phyloP scores from a whole-genome alignment of 2,888 invertebrate genomes.

The Trachelus stipa region DNA sequence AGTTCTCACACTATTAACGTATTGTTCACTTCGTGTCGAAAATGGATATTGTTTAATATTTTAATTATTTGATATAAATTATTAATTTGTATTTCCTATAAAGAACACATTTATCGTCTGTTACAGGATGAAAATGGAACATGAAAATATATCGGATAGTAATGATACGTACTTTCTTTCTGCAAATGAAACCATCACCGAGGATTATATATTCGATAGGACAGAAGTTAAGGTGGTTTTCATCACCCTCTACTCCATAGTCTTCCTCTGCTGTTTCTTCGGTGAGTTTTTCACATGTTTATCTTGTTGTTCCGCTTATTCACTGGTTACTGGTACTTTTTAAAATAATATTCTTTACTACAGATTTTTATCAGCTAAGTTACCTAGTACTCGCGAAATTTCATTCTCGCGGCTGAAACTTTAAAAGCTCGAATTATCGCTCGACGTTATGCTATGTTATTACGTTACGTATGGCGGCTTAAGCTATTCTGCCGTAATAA shows the following conservation, averaged over 20 bases:
- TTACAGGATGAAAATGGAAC: neutral
- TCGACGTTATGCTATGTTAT: neutral
- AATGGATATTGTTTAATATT: neutral
- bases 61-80: neutral
- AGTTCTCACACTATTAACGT: neutral
- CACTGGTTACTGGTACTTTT: neutral
- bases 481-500: neutral
- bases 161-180: constrained; percentile 30
- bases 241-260: constrained; percentile 80
- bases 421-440: neutral
- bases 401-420: neutral
- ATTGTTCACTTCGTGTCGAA: neutral
- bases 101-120: neutral
- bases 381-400: neutral
- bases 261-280: constrained; percentile 85
- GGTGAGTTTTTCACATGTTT: constrained; percentile 72
- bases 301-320: neutral
- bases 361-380: neutral
- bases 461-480: neutral
- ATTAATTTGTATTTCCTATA: neutral
- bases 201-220: constrained; percentile 82
- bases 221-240: constrained; percentile 80
- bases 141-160: constrained; percentile 25
- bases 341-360: neutral
- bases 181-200: constrained; percentile 47